Base-by-base conservation (phyloP, 1,140 invertebrate genomes). In the Eciton burchellii region DNA sequence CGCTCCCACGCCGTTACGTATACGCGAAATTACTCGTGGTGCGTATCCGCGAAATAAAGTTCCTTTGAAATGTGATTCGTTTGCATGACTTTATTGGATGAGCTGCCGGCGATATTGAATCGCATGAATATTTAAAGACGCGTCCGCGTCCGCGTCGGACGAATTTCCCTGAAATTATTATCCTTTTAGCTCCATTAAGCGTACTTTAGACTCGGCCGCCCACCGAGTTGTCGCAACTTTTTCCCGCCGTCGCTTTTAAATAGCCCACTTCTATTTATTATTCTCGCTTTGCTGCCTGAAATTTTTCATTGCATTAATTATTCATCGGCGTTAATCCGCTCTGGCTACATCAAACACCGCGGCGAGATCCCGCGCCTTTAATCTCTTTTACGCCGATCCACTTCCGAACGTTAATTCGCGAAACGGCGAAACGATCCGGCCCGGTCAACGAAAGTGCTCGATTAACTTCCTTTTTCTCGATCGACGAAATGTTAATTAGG, bases 111-210 rank as follows among this genome's bases (percentile, higher is more conserved):
- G 24, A 85, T 88, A 88, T 88, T 86, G 83, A 88, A 88, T 84
- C 70, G 60, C 81, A 88, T 88, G 87, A 88, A 88, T 88, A 88
- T 88, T 88, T 88, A 88, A 88, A 83, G 52, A 74, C 74, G 76
- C 81, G 73, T 79, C 81, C 63, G 68, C 70, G 59, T 65, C 41
- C 54, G 52, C 19, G 47, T 70, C 60, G 11, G 29, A 24, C 47
- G 63, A 83, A 71, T 72, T 86, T 82, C 71, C 65, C 81, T 84
- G 49, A 66, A 57, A 72, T 86, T 82, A 86, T 89, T 82, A 82
- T 86, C 88, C 86, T 70, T 87, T 88, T 86, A 83, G 59, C 81
- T 82, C 87, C 76, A 86, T 89, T 89, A 89, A 86, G 81, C 81
- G 68, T 72, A 85, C 84, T 86, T 88, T 85, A 86, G 84, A 88